phyloP scores from a whole-genome alignment of 2,797 vertebrate species.

The Tokudaia muenninki region DNA sequence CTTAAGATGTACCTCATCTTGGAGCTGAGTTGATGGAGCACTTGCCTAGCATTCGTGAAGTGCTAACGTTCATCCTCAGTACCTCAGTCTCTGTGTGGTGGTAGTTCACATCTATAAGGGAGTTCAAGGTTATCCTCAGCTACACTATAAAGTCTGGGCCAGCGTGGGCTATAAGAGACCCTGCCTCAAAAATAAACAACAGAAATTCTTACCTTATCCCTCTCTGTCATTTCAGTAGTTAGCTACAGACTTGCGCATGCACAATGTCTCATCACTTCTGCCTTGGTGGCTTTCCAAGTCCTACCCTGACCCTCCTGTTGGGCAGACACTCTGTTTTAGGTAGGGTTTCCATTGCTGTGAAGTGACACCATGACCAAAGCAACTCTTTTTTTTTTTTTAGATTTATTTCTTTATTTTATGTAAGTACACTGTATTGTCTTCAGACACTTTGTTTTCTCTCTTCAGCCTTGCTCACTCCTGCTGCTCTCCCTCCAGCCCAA shows the following conservation, averaged over 20 bases:
- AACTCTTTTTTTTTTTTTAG: too few relatives aligned
- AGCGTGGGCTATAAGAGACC: background rate
- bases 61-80: background rate
- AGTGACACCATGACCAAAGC: too few relatives aligned
- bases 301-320: too few relatives aligned
- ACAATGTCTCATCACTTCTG: too few relatives aligned
- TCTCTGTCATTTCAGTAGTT: background rate
- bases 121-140: background rate
- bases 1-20: background rate
- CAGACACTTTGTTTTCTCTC: too few relatives aligned
- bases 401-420: too few relatives aligned
- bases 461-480: too few relatives aligned
- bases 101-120: background rate
- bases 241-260: background rate
- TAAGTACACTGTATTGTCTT: too few relatives aligned
- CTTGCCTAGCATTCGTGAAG: background rate
- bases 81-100: background rate
- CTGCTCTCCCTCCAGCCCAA: too few relatives aligned
- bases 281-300: background rate
- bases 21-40: background rate
- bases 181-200: background rate
- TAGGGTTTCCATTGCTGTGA: too few relatives aligned
- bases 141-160: background rate
- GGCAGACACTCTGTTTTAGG: background rate
- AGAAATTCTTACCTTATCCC: background rate